phyloP scores from a whole-genome alignment of 2,113 vertebrate genomes.

The Callocephalon fimbriatum region DNA sequence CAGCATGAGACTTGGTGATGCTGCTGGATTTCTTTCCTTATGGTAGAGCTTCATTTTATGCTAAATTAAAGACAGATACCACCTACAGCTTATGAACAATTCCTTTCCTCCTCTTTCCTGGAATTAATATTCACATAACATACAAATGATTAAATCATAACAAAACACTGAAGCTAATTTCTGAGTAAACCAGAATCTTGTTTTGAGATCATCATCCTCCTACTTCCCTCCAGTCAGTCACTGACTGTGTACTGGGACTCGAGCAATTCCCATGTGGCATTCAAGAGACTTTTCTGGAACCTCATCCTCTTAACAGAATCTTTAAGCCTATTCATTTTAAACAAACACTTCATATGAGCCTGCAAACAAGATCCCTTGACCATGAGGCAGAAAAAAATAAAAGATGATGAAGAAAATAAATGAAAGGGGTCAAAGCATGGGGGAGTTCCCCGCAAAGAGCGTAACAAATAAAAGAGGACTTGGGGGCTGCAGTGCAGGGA shows the following conservation, averaged over 20 bases:
- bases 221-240: not conserved
- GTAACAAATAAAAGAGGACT: not conserved
- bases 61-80: not conserved
- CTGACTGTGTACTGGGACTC: not conserved
- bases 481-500: not conserved
- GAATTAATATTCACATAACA: not conserved
- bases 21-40: not conserved
- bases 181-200: not conserved
- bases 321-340: not conserved
- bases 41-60: not conserved
- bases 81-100: not conserved
- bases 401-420: not conserved
- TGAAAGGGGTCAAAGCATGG: fast-evolving
- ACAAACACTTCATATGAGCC: not conserved
- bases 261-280: not conserved
- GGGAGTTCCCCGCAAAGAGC: not conserved
- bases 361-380: not conserved
- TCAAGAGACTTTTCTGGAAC: not conserved
- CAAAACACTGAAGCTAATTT: not conserved
- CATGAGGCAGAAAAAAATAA: not conserved
- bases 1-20: not conserved
- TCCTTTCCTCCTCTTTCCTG: not conserved
- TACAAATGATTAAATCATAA: not conserved
- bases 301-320: not conserved
- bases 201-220: not conserved